Evolutionary conservation across 1,140 invertebrate species (phyloP).

Genomic region (Subanguina moxae): DNA sequence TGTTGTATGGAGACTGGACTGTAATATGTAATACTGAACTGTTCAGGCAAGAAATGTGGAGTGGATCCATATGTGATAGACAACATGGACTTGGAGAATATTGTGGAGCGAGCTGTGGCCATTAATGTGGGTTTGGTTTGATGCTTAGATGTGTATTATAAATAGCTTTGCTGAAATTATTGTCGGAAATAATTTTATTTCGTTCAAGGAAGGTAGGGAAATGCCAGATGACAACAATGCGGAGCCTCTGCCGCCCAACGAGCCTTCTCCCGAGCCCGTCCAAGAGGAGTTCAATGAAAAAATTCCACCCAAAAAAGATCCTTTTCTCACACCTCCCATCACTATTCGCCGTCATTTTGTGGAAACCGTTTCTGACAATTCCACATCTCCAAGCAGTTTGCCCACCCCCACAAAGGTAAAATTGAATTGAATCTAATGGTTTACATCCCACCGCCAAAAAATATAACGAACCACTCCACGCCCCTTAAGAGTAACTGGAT

Average conservation of each 20-base stretch:
- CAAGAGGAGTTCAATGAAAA: conserved; percentile 11
- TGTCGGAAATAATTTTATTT: not conserved
- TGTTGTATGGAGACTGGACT: no score
- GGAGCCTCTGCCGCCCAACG: conserved; percentile 34
- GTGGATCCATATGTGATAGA: conserved; percentile 56
- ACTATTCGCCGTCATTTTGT: conserved; percentile 3
- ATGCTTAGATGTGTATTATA: no score
- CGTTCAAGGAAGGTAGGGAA: conserved; percentile 52
- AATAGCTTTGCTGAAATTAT: no score
- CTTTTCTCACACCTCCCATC: not conserved
- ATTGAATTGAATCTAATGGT: no score
- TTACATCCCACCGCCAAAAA: no score
- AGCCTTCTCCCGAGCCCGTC: conserved; percentile 25
- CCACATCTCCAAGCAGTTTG: not conserved
- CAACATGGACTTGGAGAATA: conserved; percentile 56
- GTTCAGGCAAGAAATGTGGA: conserved; percentile 50
- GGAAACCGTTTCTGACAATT: conserved; percentile 1
- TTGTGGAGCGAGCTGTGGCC: conserved; percentile 55
- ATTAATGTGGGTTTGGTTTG: conserved; percentile 35
- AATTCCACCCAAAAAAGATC: not conserved
- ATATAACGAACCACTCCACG: no score
- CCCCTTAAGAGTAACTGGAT: no score
- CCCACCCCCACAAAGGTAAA: not conserved
- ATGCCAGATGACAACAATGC: conserved; percentile 54
- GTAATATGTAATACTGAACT: no score